Percentiles rank a stretch among this genome's conserved stretches.
Conservation (phyloP, 2,797 vertebrate genomes). For the Anguilla marmorata region DNA sequence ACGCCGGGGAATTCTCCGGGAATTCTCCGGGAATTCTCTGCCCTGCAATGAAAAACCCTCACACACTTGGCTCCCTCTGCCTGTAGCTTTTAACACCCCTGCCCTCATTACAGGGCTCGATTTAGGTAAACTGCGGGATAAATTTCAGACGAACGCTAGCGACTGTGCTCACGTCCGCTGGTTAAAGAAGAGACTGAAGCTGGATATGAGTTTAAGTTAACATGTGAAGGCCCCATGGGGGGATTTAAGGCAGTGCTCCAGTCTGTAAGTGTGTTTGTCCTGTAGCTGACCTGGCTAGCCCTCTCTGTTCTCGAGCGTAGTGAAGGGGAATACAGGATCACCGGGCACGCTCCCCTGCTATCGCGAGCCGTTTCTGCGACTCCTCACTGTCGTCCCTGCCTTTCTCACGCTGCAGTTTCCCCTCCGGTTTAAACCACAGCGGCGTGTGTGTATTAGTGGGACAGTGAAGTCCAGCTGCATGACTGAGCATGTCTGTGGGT, state of each 20-base stretch:
- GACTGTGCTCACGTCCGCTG: neutral
- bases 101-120: conserved; percentile 47
- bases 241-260: neutral
- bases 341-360: neutral
- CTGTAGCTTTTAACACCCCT: conserved; percentile 60
- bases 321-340: neutral
- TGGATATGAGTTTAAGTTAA: neutral
- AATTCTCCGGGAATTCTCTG: conserved; percentile 57
- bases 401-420: neutral
- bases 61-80: conserved; percentile 58
- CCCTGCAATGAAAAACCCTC: conserved; percentile 67
- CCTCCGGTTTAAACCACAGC: neutral
- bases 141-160: neutral
- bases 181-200: neutral
- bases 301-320: neutral
- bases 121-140: conserved; percentile 36
- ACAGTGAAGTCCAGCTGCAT: neutral
- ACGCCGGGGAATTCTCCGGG: conserved; percentile 68
- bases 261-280: neutral
- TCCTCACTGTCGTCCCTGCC: neutral
- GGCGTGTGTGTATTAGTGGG: neutral
- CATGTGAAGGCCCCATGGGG: too few species aligned
- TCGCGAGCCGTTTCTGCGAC: neutral
- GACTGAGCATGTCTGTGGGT: neutral
- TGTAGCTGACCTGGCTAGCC: neutral